Evolutionary conservation across 2,113 vertebrate genomes (phyloP).

Genomic region (Lophotis ruficrista): DNA sequence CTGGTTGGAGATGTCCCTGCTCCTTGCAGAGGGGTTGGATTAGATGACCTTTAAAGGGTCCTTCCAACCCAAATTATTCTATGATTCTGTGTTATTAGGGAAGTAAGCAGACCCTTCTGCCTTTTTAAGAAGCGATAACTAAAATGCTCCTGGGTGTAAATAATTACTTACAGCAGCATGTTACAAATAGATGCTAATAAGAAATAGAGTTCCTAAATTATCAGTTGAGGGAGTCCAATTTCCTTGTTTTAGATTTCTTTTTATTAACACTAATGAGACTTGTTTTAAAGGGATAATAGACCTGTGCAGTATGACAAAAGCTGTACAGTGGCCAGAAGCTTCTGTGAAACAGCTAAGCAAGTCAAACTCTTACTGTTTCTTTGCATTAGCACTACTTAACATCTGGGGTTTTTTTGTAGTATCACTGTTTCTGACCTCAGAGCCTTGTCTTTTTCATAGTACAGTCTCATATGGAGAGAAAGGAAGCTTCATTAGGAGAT

Average conservation of each 20-base stretch:
- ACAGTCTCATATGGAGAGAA: neutral
- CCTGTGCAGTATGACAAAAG: neutral
- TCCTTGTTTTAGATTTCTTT: slow-evolving; percentile 28
- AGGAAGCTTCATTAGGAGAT: neutral
- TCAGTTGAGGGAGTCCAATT: slow-evolving; percentile 35
- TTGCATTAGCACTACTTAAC: neutral
- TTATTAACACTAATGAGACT: slow-evolving; percentile 28
- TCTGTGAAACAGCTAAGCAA: neutral
- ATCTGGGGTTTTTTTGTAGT: neutral
- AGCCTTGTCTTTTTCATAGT: neutral
- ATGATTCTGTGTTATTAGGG: neutral
- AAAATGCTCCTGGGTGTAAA: slow-evolving; percentile 14
- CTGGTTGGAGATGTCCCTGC: no score
- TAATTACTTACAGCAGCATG: slow-evolving; percentile 49
- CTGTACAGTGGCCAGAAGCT: neutral
- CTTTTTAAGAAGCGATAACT: neutral
- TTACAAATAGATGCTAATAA: slow-evolving; percentile 45
- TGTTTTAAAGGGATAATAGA: neutral
- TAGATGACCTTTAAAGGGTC: no score
- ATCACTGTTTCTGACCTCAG: neutral
- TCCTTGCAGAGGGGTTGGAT: no score
- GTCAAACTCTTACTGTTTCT: neutral
- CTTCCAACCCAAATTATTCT: no score
- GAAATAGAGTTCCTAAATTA: slow-evolving; percentile 33
- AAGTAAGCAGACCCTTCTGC: neutral